phyloP scores from a whole-genome alignment of 1,140 invertebrate species.

The honey bee (Apis mellifera) region Amel_HAv3.1 CM009946.2:3822001-3822500 shows the following conservation, averaged over 20 bases:
- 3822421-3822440: too few relatives aligned
- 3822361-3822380: neutral
- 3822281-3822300: conserved; percentile 51
- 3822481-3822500: too few relatives aligned
- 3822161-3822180: conserved; percentile 83
- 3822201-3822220: conserved; percentile 81
- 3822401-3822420: too few relatives aligned
- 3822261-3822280: conserved; percentile 55
- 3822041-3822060: too few relatives aligned
- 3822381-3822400: too few relatives aligned
- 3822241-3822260: conserved; percentile 51
- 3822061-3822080: conserved; percentile 36
- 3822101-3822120: conserved; percentile 11
- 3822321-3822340: neutral
- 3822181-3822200: conserved; percentile 79
- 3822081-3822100: conserved; percentile 60
- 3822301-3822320: neutral
- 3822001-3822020: too few relatives aligned
- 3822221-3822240: conserved; percentile 77
- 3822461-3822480: too few relatives aligned
- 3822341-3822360: neutral
- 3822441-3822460: too few relatives aligned
- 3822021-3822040: too few relatives aligned
- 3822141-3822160: conserved; percentile 78
- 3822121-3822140: conserved; percentile 19